Evolutionary conservation across 2,888 invertebrate genomes (phyloP).

Genomic region (Cryptocephalus primarius): DNA sequence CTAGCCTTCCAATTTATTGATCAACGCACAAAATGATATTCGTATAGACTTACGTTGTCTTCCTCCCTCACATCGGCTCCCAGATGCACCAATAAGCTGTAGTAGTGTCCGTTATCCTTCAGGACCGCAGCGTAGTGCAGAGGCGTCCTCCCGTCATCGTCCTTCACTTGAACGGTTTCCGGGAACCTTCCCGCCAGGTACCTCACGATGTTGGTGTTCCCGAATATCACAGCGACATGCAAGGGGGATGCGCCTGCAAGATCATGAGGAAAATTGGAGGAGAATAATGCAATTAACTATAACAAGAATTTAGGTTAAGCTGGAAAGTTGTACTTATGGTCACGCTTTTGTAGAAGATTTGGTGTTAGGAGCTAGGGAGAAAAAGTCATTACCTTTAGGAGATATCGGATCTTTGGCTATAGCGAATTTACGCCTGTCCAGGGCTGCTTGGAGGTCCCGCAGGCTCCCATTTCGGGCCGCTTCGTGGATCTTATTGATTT

Average conservation of each 20-base stretch:
- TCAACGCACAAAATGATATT: too few relatives aligned
- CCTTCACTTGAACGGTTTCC: conserved; percentile 65
- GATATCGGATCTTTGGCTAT: conserved; percentile 75
- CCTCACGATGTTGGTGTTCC: conserved; percentile 67
- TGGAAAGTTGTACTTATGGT: too few relatives aligned
- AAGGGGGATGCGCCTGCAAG: conserved; percentile 64
- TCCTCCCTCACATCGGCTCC: conserved; percentile 74
- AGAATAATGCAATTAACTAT: too few relatives aligned
- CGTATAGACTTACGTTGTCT: conserved; percentile 59
- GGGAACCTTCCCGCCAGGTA: conserved; percentile 72
- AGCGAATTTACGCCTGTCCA: conserved; percentile 84
- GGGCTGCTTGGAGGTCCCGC: conserved; percentile 69
- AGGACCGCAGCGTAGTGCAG: conserved; percentile 80
- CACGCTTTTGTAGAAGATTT: too few relatives aligned
- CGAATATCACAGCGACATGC: conserved; percentile 77
- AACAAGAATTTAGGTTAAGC: too few relatives aligned
- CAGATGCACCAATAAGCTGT: conserved; percentile 71
- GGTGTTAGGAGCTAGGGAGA: too few relatives aligned
- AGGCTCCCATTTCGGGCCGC: conserved; percentile 79
- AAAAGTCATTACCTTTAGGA: conserved; percentile 39
- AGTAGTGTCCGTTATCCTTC: conserved; percentile 79
- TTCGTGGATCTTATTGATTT: conserved; percentile 80
- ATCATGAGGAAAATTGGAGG: background rate
- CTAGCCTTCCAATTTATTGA: too few relatives aligned
- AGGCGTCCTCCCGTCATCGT: conserved; percentile 73